Evolutionary conservation across 2,888 invertebrate species (phyloP).

Genomic region (Eilema depressum): DNA sequence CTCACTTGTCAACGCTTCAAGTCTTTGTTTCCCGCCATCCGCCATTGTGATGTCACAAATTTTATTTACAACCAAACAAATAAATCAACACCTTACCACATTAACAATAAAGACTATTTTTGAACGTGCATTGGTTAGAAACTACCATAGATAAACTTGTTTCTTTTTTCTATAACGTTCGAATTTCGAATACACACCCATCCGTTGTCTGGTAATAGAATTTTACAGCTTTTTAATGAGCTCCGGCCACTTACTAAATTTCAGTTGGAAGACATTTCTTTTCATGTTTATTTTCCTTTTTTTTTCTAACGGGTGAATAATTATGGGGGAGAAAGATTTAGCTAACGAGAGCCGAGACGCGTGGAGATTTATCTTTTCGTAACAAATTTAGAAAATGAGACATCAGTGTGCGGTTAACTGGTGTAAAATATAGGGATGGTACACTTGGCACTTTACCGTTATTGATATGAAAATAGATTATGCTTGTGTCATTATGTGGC

Average conservation of each 20-base stretch:
- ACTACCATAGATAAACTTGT: slow-evolving; percentile 41
- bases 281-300: slow-evolving; percentile 74
- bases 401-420: slow-evolving; percentile 72
- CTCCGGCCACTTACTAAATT: slow-evolving; percentile 80
- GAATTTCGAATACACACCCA: slow-evolving; percentile 60
- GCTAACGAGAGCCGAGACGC: slow-evolving; percentile 81
- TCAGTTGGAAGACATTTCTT: slow-evolving; percentile 75
- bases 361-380: slow-evolving; percentile 84
- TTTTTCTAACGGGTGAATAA: slow-evolving; percentile 74
- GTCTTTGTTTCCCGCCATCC: slow-evolving; percentile 74
- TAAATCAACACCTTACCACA: slow-evolving; percentile 45
- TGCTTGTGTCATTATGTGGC: neutral
- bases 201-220: slow-evolving; percentile 75
- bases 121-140: slow-evolving; percentile 40
- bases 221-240: slow-evolving; percentile 86
- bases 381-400: slow-evolving; percentile 86
- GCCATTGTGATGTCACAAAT: slow-evolving; percentile 61
- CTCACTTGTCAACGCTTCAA: slow-evolving; percentile 75
- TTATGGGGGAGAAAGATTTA: slow-evolving; percentile 81
- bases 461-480: neutral
- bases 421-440: slow-evolving; percentile 50
- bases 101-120: slow-evolving; percentile 55
- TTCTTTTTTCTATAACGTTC: slow-evolving; percentile 38
- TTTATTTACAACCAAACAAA: slow-evolving; percentile 45
- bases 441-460: slow-evolving; percentile 31